Evolutionary conservation across 2,888 invertebrate species (phyloP), one percentile per base, ranked within the genome.

Genomic region (Masnerella sp.): DNA sequence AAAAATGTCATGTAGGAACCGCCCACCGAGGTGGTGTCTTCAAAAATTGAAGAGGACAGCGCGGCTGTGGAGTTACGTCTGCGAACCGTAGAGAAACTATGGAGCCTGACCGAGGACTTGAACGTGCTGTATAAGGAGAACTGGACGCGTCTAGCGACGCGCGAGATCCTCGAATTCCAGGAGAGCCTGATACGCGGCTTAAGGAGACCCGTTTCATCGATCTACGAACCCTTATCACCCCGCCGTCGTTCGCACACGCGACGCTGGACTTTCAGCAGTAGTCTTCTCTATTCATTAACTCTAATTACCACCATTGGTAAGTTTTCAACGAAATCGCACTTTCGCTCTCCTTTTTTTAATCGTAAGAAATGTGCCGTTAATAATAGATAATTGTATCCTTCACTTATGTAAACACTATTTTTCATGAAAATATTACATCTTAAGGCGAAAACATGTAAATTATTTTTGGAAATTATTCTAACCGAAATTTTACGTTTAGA

Each of bases 251-350:
- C 77, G 14, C 82, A 80, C 17, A 85, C 91, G 79, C 93, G 94
- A 84, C 91, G 93, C 79, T 97, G 97, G 96, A 95, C 95, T 43
- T 96, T 97, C 88, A 94, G 96, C 76, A 95, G 95, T 77, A 96
- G 96, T 79, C 95, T 97, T 85, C 90, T 98, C 49, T 98, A 97
- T 87, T 96, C 96, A 18, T 90, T 97, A 79, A 97, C 97, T 12
- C 92, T 98, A 77, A 97, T 97, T 84, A 97, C 97, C 5, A 97
- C 97, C 32, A 97, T 97, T 81, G 97, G 97, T 97, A 88, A 92
- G 93, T 89, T 65, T 38, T n/a, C 25, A 38, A 2, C 58, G 36
- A 9, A 9, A 34, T 5, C n/a, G 22, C 14, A 42, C 11, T 5
- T 18, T 15, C 22, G n/a, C n/a, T n/a, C n/a, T n/a, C n/a, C n/a